Base-by-base conservation (phyloP, 2,888 invertebrate genomes). In the Hemistola chrysoprasaria region DNA sequence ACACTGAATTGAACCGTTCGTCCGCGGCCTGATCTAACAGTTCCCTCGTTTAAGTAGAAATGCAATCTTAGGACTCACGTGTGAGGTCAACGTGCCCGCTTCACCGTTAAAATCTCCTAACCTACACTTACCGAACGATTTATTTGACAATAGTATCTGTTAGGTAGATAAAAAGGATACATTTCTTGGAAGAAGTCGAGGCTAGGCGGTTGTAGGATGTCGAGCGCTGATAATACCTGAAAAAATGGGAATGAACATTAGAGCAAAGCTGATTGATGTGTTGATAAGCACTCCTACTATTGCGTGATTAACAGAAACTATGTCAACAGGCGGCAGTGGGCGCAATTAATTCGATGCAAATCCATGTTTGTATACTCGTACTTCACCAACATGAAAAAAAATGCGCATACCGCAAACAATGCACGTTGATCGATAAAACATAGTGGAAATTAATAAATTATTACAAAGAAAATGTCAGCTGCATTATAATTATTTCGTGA, bases 181-280 rank as follows among this genome's bases (percentile, higher is more conserved):
- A 99, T 98, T 95, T 99, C 99, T 92, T 98, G 98, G 92, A 99
- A 99, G 92, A 98, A 98, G 91, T 98, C 98, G 90, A 98, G 93
- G 90, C 97, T 97, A 65, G 98, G 97, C 71, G 99, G 99, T 90
- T 99, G 98, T 68, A 99, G 92, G 85, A 99, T 98, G 91, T 99
- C 99, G 90, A 97, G 91, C 65, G 99, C 97, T 71, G 98, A 98
- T 71, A 99, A 92, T 74, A 99, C 98, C 98, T 98, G 94, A 34
- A 92, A 91, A 79, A 60, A 68, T 55, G 79, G 71, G 40, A 35
- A 16, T 41, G 24, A 25, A 39, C 11, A 27, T 31, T 26, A 21
- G 11, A 41, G 36, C 37, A 33, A 8, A 24, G n/a, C 36, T 45
- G 36, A 41, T 28, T 38, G n/a, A 34, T 40, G 34, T 23, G 30